Conservation (phyloP, 2,888 invertebrate species). For the Encarsia formosa region DNA sequence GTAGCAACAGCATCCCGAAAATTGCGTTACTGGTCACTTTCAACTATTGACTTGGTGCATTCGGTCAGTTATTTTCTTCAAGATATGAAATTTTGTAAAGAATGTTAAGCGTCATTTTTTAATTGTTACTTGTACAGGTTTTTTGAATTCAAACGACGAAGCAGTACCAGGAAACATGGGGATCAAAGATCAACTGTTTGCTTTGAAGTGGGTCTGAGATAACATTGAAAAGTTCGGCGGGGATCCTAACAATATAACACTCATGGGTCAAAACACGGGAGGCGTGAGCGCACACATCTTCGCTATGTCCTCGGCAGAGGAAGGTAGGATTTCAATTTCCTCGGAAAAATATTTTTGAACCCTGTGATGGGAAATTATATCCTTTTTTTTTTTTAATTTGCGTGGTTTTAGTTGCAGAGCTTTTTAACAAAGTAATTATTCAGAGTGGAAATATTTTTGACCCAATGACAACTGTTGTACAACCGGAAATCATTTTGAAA, state of each 20-base stretch:
- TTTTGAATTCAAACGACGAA: conserved; percentile 38
- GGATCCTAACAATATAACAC: conserved; percentile 38
- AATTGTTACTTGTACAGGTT: conserved; percentile 33
- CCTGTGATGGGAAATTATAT: too few relatives aligned
- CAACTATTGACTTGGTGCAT: conserved; percentile 35
- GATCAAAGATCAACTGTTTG: conserved; percentile 39
- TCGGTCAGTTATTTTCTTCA: conserved; percentile 29
- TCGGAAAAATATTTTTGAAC: too few relatives aligned
- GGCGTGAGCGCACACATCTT: too few relatives aligned
- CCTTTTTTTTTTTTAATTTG: too few relatives aligned
- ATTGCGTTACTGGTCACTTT: conserved; percentile 30
- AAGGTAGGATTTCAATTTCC: too few relatives aligned
- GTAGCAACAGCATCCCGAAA: too few relatives aligned
- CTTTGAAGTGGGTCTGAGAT: conserved; percentile 38
- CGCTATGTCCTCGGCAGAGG: too few relatives aligned
- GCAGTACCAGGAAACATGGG: conserved; percentile 41
- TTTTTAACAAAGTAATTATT: too few relatives aligned
- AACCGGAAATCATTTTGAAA: too few relatives aligned
- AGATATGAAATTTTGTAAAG: not conserved
- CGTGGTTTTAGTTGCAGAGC: too few relatives aligned
- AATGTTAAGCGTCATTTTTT: not conserved
- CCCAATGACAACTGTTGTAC: too few relatives aligned
- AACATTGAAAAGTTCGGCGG: conserved; percentile 41
- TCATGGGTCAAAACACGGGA: conserved; percentile 40
- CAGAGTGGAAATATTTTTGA: too few relatives aligned